phyloP scores from a whole-genome alignment of 2,113 vertebrate species.

The Myxocyprinus asiaticus region DNA sequence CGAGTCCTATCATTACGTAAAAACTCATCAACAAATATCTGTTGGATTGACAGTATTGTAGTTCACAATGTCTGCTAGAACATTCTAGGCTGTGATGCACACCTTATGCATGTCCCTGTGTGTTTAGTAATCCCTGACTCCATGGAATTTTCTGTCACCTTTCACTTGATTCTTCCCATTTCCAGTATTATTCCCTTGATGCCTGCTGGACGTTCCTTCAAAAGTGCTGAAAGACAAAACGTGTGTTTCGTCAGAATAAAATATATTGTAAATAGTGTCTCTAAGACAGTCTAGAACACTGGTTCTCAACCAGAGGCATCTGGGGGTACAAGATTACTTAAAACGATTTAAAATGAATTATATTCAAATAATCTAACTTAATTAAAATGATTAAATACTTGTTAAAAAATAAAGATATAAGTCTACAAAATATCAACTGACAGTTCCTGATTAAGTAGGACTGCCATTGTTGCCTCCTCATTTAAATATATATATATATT shows the following conservation, averaged over 20 bases:
- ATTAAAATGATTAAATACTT: too few species aligned
- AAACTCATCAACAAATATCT: constrained; percentile 14
- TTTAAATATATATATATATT: too few species aligned
- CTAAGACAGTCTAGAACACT: too few species aligned
- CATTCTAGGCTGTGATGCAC: neutral
- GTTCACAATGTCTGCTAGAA: neutral
- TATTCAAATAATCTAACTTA: too few species aligned
- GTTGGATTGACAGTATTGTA: neutral
- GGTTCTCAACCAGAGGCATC: too few species aligned
- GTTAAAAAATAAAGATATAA: too few species aligned
- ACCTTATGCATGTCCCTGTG: neutral
- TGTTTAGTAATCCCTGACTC: constrained; percentile 47
- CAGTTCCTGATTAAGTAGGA: too few species aligned
- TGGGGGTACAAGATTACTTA: too few species aligned
- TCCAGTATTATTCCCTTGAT: constrained; percentile 61
- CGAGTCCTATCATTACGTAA: constrained; percentile 8
- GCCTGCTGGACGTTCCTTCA: constrained; percentile 66
- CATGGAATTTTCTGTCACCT: constrained; percentile 69
- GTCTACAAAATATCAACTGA: too few species aligned
- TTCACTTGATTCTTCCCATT: constrained; percentile 67
- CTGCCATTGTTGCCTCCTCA: too few species aligned
- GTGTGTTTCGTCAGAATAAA: constrained; percentile 7
- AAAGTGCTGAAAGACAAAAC: constrained; percentile 70
- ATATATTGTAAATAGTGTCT: neutral
- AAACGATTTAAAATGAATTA: too few species aligned